A percentile compares a stretch with the other conserved stretches of the same genome.
phyloP scores from a whole-genome alignment of 2,113 vertebrate genomes.

The Ctenomys sociabilis region DNA sequence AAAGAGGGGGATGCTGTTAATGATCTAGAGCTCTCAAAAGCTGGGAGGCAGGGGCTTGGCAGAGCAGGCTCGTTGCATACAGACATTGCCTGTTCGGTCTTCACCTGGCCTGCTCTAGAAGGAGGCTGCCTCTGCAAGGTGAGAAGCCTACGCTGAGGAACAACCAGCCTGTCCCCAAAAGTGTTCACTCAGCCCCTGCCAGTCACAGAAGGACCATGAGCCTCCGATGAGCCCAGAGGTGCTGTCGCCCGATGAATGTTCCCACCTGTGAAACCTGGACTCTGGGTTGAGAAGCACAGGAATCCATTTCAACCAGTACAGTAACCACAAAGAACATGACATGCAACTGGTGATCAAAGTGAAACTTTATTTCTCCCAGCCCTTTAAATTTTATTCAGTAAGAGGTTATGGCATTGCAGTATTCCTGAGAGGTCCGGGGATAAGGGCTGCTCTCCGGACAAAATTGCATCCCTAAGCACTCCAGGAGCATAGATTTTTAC shows the following conservation, averaged over 20 bases:
- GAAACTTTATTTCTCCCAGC: not conserved
- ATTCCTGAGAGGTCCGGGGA: not conserved
- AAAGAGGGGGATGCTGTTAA: too few species aligned
- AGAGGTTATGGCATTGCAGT: not conserved
- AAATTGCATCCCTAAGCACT: not conserved
- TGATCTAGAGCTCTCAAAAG: not conserved
- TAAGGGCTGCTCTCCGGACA: not conserved
- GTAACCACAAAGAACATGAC: not conserved
- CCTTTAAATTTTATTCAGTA: not conserved
- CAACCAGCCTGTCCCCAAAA: not conserved
- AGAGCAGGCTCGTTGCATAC: not conserved
- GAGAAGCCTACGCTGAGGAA: not conserved
- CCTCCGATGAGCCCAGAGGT: not conserved
- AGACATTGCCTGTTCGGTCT: not conserved
- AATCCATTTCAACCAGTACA: not conserved
- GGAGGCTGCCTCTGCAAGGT: not conserved
- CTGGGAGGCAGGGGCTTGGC: not conserved
- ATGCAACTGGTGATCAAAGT: not conserved
- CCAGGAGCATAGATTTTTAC: not conserved
- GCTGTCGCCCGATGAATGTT: not conserved
- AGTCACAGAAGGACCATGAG: not conserved
- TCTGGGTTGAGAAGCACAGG: not conserved
- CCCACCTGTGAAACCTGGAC: not conserved
- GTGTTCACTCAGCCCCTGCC: not conserved
- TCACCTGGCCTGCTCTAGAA: not conserved